phyloP scores from a whole-genome alignment of 2,888 invertebrate species.

The Yponomeuta sedellus region DNA sequence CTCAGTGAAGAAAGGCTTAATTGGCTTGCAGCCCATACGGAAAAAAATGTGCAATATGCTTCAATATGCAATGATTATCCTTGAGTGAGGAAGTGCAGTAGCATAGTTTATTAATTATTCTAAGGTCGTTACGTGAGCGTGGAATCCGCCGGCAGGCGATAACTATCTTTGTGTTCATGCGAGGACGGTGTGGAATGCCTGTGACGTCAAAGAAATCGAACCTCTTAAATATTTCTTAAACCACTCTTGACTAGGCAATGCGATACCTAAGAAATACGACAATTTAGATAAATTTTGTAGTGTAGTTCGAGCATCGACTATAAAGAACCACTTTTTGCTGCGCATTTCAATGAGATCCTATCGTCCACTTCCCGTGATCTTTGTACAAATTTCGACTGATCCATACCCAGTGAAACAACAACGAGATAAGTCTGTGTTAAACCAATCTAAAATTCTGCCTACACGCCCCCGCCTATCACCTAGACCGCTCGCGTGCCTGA shows the following conservation, averaged over 20 bases:
- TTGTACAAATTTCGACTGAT: too few species aligned
- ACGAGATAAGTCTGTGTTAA: too few species aligned
- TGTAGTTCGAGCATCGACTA: too few species aligned
- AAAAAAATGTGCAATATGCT: conserved; percentile 1
- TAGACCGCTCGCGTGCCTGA: too few species aligned
- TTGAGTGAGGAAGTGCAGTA: neutral
- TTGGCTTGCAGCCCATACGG: neutral
- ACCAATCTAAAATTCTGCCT: too few species aligned
- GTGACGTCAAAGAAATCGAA: neutral
- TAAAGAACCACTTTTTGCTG: too few species aligned
- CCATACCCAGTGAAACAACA: too few species aligned
- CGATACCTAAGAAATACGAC: neutral
- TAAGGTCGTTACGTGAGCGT: neutral
- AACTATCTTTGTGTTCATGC: neutral
- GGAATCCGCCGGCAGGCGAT: neutral
- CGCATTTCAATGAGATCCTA: too few species aligned
- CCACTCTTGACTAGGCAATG: neutral
- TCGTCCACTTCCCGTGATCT: too few species aligned
- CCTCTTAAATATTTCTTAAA: neutral
- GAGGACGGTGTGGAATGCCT: neutral
- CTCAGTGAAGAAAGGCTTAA: neutral
- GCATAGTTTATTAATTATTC: neutral
- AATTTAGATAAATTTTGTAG: too few species aligned
- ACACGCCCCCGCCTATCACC: too few species aligned
- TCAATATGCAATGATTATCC: conserved; percentile 1